phyloP scores from a whole-genome alignment of 2,888 invertebrate genomes.

The Lissocephala sabroskyi region DNA sequence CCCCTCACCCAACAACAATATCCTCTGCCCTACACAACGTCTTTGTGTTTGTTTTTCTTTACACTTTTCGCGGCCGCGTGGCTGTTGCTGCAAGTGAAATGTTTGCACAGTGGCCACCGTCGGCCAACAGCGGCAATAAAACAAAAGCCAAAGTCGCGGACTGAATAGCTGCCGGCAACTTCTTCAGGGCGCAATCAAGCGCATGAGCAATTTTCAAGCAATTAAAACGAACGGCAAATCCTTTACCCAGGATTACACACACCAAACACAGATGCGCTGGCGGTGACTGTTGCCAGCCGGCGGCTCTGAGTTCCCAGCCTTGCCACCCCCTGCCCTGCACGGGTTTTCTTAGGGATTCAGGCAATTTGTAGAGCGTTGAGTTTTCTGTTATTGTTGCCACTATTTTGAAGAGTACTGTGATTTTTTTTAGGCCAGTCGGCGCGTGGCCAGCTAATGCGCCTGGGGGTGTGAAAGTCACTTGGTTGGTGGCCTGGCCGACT shows the following conservation, averaged over 20 bases:
- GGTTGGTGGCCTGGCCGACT: conserved; percentile 5
- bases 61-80: conserved; percentile 18
- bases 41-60: conserved; percentile 28
- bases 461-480: conserved; percentile 69
- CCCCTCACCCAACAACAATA: conserved; percentile 1
- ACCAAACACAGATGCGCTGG: conserved; percentile 22
- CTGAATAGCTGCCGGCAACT: conserved; percentile 26
- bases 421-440: conserved; percentile 36
- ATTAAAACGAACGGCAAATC: conserved; percentile 50
- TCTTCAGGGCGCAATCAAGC: conserved; percentile 59
- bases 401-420: conserved; percentile 45
- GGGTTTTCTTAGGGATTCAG: conserved; percentile 41
- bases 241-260: conserved; percentile 25
- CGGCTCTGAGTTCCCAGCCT: conserved; percentile 16
- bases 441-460: conserved; percentile 64
- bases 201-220: conserved; percentile 64
- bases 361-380: conserved; percentile 45
- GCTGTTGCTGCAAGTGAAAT: conserved; percentile 55
- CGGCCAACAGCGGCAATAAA: conserved; percentile 18
- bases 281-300: conserved; percentile 31
- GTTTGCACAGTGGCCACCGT: conserved; percentile 57
- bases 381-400: conserved; percentile 46
- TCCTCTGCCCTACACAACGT: conserved; percentile 2
- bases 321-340: conserved; percentile 13
- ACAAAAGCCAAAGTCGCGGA: conserved; percentile 20